Conservation (phyloP, 2,797 vertebrate species). For the Liparis tanakae region DNA sequence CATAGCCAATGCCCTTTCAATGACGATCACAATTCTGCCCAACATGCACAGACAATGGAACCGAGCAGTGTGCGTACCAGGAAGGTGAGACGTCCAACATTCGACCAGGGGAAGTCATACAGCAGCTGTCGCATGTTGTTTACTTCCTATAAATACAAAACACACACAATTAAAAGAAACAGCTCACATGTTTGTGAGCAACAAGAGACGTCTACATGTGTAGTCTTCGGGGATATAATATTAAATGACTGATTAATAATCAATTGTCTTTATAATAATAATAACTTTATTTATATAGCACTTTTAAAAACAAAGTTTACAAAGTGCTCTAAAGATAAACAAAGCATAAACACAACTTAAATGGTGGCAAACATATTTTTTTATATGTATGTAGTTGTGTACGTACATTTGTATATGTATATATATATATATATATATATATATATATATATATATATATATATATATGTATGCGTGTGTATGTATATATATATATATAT, state of each 20-base stretch:
- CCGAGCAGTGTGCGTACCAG: constrained; percentile 81
- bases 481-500: too few relatives aligned
- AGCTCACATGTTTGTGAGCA: not conserved
- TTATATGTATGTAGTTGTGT: too few relatives aligned
- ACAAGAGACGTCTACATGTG: constrained; percentile 1
- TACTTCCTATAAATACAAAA: constrained; percentile 83
- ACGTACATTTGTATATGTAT: too few relatives aligned
- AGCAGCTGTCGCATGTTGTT: constrained; percentile 87
- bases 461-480: too few relatives aligned
- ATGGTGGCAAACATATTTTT: too few relatives aligned
- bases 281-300: too few relatives aligned
- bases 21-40: constrained; percentile 38
- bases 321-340: too few relatives aligned
- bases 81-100: constrained; percentile 90
- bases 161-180: constrained; percentile 1
- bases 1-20: constrained; percentile 42
- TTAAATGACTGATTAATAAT: constrained; percentile 43
- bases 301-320: too few relatives aligned
- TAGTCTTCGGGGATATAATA: constrained; percentile 21
- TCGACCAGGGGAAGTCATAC: constrained; percentile 91
- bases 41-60: constrained; percentile 15
- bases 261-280: constrained; percentile 49
- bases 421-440: too few relatives aligned
- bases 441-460: too few relatives aligned
- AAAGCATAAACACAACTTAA: too few relatives aligned